Evolutionary conservation across 2,113 vertebrate species (phyloP).

Genomic region (Prietella phreatophila): DNA sequence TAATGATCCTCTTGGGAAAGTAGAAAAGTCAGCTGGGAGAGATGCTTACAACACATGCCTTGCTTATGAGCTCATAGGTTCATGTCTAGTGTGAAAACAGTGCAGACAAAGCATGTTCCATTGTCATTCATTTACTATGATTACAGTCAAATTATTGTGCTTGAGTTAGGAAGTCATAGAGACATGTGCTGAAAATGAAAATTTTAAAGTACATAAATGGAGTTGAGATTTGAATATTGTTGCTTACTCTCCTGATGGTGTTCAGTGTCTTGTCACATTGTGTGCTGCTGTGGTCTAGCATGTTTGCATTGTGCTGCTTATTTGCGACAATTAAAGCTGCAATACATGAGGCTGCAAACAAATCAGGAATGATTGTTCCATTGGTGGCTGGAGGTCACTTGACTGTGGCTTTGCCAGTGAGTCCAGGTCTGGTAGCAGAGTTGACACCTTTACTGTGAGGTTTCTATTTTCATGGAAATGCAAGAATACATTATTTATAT

Average conservation of each 20-base stretch:
- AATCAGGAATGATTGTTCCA: conserved; percentile 58
- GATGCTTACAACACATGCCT: conserved; percentile 55
- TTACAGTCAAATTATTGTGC: conserved; percentile 69
- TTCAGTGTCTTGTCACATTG: conserved; percentile 52
- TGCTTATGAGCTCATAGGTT: conserved; percentile 57
- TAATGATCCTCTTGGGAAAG: conserved; percentile 49
- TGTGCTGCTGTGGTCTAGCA: conserved; percentile 72
- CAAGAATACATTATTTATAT: background rate
- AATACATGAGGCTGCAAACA: conserved; percentile 70
- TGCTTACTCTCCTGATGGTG: conserved; percentile 59
- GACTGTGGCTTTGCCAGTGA: conserved; percentile 48
- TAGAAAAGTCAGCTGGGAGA: conserved; percentile 52
- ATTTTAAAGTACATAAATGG: conserved; percentile 63
- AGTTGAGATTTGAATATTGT: conserved; percentile 64
- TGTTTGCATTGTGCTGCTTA: conserved; percentile 72
- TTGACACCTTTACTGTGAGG: background rate
- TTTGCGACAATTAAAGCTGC: conserved; percentile 66
- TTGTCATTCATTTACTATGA: conserved; percentile 66
- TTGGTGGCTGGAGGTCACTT: conserved; percentile 58
- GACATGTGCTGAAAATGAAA: conserved; percentile 53
- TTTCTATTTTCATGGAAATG: background rate
- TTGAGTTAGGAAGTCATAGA: conserved; percentile 60
- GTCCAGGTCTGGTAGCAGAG: conserved; percentile 41
- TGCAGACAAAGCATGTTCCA: conserved; percentile 60
- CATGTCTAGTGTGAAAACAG: conserved; percentile 60